These are phyloP conservation scores for Anastrepha ludens DNA, from an alignment of 1,140 invertebrate genomes.

Conservation along the genomic window DNA sequence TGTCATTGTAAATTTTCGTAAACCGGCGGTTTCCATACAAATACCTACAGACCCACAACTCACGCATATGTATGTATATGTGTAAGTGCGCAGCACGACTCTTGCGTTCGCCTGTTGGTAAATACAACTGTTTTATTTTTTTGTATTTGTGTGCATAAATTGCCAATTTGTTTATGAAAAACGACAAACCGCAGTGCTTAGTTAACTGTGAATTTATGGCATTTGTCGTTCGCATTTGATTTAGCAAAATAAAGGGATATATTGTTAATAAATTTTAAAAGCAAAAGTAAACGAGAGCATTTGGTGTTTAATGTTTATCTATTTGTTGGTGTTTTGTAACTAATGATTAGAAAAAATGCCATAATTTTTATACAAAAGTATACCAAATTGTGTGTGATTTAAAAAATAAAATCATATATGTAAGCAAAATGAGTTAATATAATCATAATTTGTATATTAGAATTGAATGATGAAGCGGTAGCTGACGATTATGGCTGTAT, in stretches of 20 bases:
- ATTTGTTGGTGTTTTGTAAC: too few relatives aligned
- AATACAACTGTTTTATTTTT: not conserved
- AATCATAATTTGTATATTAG: too few relatives aligned
- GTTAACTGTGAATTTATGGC: slow-evolving; percentile 39
- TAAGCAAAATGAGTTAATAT: too few relatives aligned
- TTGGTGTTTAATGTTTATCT: too few relatives aligned
- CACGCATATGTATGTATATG: not conserved
- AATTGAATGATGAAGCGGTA: too few relatives aligned
- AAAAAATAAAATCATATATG: too few relatives aligned
- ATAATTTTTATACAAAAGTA: too few relatives aligned
- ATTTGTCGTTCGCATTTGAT: slow-evolving; percentile 5
- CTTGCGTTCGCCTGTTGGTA: not conserved
- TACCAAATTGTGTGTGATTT: too few relatives aligned
- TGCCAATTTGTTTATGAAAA: slow-evolving; percentile 36
- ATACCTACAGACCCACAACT: not conserved
- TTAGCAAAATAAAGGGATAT: not conserved
- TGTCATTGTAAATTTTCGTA: slow-evolving; percentile 33
- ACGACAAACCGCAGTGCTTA: slow-evolving; percentile 31
- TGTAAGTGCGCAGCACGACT: not conserved
- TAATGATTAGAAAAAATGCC: too few relatives aligned
- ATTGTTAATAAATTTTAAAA: not conserved
- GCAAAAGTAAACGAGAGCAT: too few relatives aligned
- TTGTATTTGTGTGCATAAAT: slow-evolving; percentile 28
- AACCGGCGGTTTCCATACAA: not conserved
- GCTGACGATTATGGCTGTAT: too few relatives aligned